Evolutionary conservation across 2,113 vertebrate species (phyloP), one percentile per base, ranked within the genome.

Genomic region (Probosciger aterrimus): DNA sequence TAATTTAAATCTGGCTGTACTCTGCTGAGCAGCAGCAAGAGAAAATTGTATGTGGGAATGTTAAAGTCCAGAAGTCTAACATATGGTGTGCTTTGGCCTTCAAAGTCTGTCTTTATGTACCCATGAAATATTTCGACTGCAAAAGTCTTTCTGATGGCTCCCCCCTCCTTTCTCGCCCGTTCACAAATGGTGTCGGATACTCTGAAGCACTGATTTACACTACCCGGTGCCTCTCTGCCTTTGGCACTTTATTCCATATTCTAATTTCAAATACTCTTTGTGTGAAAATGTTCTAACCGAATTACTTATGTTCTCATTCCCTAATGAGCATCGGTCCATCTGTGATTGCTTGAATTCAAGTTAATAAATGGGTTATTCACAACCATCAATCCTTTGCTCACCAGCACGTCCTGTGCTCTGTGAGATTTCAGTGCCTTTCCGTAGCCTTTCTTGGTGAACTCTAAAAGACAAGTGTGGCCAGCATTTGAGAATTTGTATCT

Each of bases 1-100:
- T 92, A 60, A 94, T 96, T 97, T 86, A 79, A 93, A 97, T 95
- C 93, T 95, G 95, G 93, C 92, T 96, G 80, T 59, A 44, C 82
- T 92, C 18, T 49, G 88, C 74, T 13, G 19, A 95, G 88, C 76
- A 71, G 88, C 93, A 95, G 71, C 1, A 18, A 94, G 80, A 93
- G 82, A 68, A 91, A 52, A 94, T 79, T 39, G 27, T 68, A n/a
- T 44, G 85, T 94, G 95, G 93, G 88, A 90, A 79, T 2, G 2
- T 5, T 49, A 4, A 94, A 76, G 88, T 96, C 94, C 94, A 95
- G 86, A 75, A 96, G 90, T 71, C 82, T 68, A 81, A 90, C 93
- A 92, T 93, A 93, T 91, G 95, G 95, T 80, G 89, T 86, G 77
- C 69, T 60, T 47, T 92, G 95, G 93, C 95, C 90, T 94, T 44